A percentile compares a stretch with the other conserved stretches of the same genome.
These are phyloP conservation scores for Marmota monax DNA, from an alignment of 2,113 vertebrate genomes.

Conservation along the genomic window DNA sequence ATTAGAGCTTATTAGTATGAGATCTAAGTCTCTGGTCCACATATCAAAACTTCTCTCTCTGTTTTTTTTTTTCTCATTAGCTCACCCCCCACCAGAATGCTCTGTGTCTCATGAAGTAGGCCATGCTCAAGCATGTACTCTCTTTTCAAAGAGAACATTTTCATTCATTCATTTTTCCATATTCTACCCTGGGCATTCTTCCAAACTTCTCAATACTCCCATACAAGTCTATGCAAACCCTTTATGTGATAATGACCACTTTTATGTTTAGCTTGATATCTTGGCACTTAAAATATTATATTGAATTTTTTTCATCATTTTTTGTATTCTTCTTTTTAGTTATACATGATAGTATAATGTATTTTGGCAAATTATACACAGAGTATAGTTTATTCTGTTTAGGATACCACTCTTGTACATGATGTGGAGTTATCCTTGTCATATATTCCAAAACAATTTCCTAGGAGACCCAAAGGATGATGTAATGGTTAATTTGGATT, in stretches of 20 bases:
- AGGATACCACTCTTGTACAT: too few species aligned
- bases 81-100: neutral
- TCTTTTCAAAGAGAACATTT: neutral
- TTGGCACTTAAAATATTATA: neutral
- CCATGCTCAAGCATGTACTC: neutral
- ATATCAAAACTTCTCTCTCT: neutral
- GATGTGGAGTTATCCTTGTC: too few species aligned
- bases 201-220: neutral
- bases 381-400: too few species aligned
- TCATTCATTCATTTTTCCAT: neutral
- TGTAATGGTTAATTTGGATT: too few species aligned
- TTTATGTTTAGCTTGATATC: neutral
- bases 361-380: too few species aligned
- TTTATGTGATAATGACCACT: neutral
- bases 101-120: too few species aligned
- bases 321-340: too few species aligned
- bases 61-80: neutral
- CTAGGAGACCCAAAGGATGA: too few species aligned
- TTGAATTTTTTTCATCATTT: neutral
- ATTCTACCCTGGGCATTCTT: neutral
- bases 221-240: neutral
- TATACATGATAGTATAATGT: too few species aligned
- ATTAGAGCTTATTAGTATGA: neutral
- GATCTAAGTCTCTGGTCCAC: neutral
- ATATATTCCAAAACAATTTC: too few species aligned